Conservation (phyloP, 2,113 vertebrate genomes). For the Alligator sinensis region DNA sequence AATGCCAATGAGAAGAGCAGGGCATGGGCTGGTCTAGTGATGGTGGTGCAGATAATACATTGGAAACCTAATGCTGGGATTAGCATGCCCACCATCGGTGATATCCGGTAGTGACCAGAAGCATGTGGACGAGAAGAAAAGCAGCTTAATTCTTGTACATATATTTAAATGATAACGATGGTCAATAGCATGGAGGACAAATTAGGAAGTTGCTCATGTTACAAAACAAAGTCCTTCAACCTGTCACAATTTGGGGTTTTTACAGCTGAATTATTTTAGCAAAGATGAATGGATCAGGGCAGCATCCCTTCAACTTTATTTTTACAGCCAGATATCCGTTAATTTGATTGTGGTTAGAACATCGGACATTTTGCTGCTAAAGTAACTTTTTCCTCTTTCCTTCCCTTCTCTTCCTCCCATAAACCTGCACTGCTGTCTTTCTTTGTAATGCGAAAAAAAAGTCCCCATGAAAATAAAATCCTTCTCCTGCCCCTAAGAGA, state of each 20-base stretch:
- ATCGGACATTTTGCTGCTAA: slow-evolving; percentile 86
- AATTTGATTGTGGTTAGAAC: slow-evolving; percentile 85
- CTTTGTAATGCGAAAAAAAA: slow-evolving; percentile 67
- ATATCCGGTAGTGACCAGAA: slow-evolving; percentile 3
- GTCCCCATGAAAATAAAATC: slow-evolving; percentile 59
- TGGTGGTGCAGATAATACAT: neutral
- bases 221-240: slow-evolving; percentile 64
- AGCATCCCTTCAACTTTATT: slow-evolving; percentile 70
- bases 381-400: slow-evolving; percentile 52
- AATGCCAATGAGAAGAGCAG: neutral
- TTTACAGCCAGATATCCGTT: slow-evolving; percentile 75
- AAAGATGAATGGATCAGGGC: slow-evolving; percentile 73
- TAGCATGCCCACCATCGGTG: slow-evolving; percentile 34
- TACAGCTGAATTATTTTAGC: slow-evolving; percentile 70
- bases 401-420: slow-evolving; percentile 12
- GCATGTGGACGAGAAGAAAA: slow-evolving; percentile 52
- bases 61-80: slow-evolving; percentile 13
- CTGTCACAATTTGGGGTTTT: slow-evolving; percentile 71
- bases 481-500: slow-evolving; percentile 73
- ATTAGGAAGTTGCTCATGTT: slow-evolving; percentile 66
- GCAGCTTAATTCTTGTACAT: slow-evolving; percentile 82
- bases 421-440: slow-evolving; percentile 79
- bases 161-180: slow-evolving; percentile 83
- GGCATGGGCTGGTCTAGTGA: neutral
- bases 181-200: slow-evolving; percentile 75